Evolutionary conservation across 1,140 invertebrate genomes (phyloP), one percentile per base, ranked within the genome.

Genomic region (Pectinophora gossypiella): DNA sequence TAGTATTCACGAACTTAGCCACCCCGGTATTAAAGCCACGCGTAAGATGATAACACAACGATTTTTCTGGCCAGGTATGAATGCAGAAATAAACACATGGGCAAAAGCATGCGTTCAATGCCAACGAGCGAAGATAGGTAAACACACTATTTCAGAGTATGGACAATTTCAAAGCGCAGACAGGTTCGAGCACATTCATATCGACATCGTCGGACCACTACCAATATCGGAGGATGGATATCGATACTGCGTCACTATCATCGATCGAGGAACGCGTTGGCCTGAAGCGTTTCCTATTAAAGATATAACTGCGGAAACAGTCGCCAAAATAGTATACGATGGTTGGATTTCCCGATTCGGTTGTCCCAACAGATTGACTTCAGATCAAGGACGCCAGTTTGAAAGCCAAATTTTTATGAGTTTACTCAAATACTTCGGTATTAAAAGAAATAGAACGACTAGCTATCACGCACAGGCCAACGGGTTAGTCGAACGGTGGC

Each of bases 261-360:
- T 85, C 12, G 72, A 87, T 50, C 38, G 72, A 12, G 84, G 61
- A 51, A 81, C 75, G n/a, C 32, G 71, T 4, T 89, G 79, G 75
- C 75, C 64, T 0, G 73, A 85, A 64, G 69, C 61, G 4, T 40
- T 68, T 19, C 74, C 84, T 0, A n/a, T 35, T 16, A n/a, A n/a
- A n/a, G 64, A 81, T 49, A 67, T 66, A 5, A 15, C 58, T 32
- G 61, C 67, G 21, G 57, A 67, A 22, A 61, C 66, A 7, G 55
- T 70, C 13, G 57, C 54, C 10, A 15, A 48, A 19, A 54, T 64
- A n/a, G 48, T 85, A 32, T 47, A 77, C 35, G 44, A 44, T 12
- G 20, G 35, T 9, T 68, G 66, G 76, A 52, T 79, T 0, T 23
- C 71, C 1, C 32, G 63, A 7, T 79, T 67, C 27, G 55, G 71